Evolutionary conservation across 2,797 vertebrate species (phyloP).

Genomic region (Spatula clypeata): DNA sequence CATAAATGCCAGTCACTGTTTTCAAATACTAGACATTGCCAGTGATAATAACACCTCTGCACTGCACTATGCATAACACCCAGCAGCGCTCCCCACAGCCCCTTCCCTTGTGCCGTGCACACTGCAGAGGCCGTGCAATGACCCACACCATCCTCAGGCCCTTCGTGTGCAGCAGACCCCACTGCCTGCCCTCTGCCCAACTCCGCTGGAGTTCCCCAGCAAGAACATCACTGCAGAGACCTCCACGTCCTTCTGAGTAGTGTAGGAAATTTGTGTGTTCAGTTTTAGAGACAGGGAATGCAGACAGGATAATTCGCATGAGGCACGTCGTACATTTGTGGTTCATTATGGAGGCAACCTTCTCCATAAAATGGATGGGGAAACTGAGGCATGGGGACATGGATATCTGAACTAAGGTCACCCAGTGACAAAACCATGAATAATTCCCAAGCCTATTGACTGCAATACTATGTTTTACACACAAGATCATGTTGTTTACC

Average conservation of each 20-base stretch:
- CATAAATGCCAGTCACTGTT: background rate
- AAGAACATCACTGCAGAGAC: background rate
- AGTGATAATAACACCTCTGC: background rate
- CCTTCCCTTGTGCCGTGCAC: fast-evolving
- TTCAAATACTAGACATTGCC: background rate
- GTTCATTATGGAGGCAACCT: background rate
- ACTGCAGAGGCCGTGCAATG: background rate
- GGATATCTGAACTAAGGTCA: background rate
- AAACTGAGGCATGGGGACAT: background rate
- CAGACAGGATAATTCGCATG: fast-evolving
- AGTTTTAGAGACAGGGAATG: background rate
- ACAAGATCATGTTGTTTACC: background rate
- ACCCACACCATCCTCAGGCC: background rate
- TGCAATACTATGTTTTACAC: fast-evolving
- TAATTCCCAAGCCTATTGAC: too few relatives aligned
- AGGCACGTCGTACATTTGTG: fast-evolving
- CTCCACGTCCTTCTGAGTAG: background rate
- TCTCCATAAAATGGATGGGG: background rate
- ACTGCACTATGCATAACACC: background rate
- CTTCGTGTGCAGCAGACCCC: fast-evolving
- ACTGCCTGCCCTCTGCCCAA: background rate
- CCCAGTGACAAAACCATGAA: too few relatives aligned
- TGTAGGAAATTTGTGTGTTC: fast-evolving
- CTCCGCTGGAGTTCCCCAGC: background rate
- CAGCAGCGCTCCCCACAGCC: background rate